Base-by-base conservation (phyloP, 2,797 vertebrate species). In the Halcyon smyrnensis region DNA sequence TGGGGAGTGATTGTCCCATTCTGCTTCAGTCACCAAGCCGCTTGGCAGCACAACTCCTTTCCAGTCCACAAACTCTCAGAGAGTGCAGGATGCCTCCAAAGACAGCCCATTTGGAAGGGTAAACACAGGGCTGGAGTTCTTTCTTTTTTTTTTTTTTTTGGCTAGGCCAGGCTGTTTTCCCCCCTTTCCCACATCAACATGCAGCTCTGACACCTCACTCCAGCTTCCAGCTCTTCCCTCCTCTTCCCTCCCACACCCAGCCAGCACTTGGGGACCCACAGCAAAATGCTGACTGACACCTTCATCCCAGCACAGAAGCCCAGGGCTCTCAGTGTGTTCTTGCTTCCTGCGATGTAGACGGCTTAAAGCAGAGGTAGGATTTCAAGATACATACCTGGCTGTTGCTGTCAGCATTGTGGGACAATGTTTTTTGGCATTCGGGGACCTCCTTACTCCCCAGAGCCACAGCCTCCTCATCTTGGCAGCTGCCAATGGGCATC, bases 131-230 rank as follows among this genome's bases (percentile, higher is more conserved):
- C n/a, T 25, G 23, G 2, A 14, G n/a, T 30, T 46, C 23, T 10
- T 46, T 46, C 12, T 21, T 48, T 48, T 50, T 50, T 32, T 3
- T 17, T 0, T 1, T 15, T 57, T 63, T 45, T 50, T 7, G 12
- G 24, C 43, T 2, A 15, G 21, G 15, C 8, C 54, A 43, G 15
- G 18, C 11, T 12, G n/a, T 21, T 77, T 15, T 1, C 11, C 10
- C 2, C 6, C 32, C 21, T 41, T 67, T 46, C 24, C 54, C 7
- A 0, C 0, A 5, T 24, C 5, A 4, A 15, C 2, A 4, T 6
- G 25, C 54, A 28, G 37, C 17, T 78, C 85, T 82, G 51, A 7
- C 36, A 15, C 23, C 7, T 43, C 2, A 0, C 16, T 25, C 12
- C 5, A 7, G 9, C 70, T 64, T 41, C 54, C 32, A 7, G 51